Evolutionary conservation across 2,113 vertebrate genomes (phyloP), one percentile per base, ranked within the genome.

Genomic region (Corythornis cristatus): DNA sequence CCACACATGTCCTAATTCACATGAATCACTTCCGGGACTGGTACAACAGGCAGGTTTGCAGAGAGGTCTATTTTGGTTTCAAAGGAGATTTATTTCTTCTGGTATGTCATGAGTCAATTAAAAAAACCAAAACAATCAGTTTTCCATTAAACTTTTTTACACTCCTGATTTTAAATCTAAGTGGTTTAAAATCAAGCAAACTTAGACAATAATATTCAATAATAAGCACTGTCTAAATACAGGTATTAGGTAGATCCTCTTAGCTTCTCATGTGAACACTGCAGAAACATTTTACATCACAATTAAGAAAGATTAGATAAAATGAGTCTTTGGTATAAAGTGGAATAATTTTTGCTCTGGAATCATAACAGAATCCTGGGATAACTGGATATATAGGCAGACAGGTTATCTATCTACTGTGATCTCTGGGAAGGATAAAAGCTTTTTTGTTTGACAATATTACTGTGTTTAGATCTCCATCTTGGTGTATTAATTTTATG

Each of bases 1-100:
- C 91, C n/a, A 92, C 92, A 84, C 88, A 29, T 0, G 54, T 28
- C 89, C 93, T 92, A 76, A 83, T 87, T 92, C 92, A 92, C 81
- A 85, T 76, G 81, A 92, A 90, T 85, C 94, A 85, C 83, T 93
- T 90, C 86, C 37, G 64, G 92, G 66, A 75, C 22, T 1, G 22
- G 62, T 15, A 73, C 54, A 79, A 78, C 29, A 75, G 71, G 67
- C 86, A 94, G 89, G 83, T 82, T 29, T 72, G 86, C 74, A 89
- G 72, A 28, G 8, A 68, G 50, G 35, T 35, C 86, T 90, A 56
- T 62, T 92, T 86, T 91, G 2, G 22, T 70, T 94, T 88, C 89
- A 84, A 76, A 86, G 48, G 15, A 84, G 66, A 89, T 54, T 73
- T 42, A 48, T 92, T 88, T 82, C 60, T 75, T 70, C 62, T 85